Conservation (phyloP, 1,140 invertebrate species). For the Pogonus chalceus region DNA sequence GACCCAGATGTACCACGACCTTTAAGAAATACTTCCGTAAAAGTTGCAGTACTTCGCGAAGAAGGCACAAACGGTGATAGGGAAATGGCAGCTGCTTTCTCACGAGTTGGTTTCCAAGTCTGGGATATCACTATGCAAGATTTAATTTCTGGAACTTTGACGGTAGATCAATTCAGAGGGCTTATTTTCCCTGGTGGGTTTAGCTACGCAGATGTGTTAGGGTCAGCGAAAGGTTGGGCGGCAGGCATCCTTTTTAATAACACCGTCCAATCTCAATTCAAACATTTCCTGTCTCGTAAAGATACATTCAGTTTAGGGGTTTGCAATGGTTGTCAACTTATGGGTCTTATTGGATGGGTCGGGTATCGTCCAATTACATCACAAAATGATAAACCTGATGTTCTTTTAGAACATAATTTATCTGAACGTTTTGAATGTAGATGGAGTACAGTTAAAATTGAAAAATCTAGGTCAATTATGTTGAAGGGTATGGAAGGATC, state of each 20-base stretch:
- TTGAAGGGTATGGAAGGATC: conserved; percentile 75
- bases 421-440: conserved; percentile 87
- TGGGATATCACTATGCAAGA: conserved; percentile 91
- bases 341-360: conserved; percentile 78
- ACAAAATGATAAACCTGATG: conserved; percentile 41
- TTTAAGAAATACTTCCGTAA: conserved; percentile 22
- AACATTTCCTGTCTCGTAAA: conserved; percentile 54
- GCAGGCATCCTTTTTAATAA: conserved; percentile 73
- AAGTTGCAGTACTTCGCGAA: conserved; percentile 86
- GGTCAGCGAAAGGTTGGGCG: conserved; percentile 96
- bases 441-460: conserved; percentile 66
- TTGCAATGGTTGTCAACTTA: conserved; percentile 95
- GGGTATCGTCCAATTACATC: conserved; percentile 32
- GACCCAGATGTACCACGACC: conserved; percentile 45
- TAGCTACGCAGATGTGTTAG: conserved; percentile 96
- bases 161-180: conserved; percentile 73
- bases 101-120: conserved; percentile 83
- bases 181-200: conserved; percentile 95
- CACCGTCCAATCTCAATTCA: conserved; percentile 55
- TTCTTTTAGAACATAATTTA: conserved; percentile 74
- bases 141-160: conserved; percentile 56
- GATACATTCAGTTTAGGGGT: conserved; percentile 94
- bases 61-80: conserved; percentile 96
- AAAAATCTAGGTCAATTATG: conserved; percentile 70
- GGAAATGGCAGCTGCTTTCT: conserved; percentile 93